Evolutionary conservation across 2,797 vertebrate species (phyloP).

Genomic region (Malacoctenus gilli): DNA sequence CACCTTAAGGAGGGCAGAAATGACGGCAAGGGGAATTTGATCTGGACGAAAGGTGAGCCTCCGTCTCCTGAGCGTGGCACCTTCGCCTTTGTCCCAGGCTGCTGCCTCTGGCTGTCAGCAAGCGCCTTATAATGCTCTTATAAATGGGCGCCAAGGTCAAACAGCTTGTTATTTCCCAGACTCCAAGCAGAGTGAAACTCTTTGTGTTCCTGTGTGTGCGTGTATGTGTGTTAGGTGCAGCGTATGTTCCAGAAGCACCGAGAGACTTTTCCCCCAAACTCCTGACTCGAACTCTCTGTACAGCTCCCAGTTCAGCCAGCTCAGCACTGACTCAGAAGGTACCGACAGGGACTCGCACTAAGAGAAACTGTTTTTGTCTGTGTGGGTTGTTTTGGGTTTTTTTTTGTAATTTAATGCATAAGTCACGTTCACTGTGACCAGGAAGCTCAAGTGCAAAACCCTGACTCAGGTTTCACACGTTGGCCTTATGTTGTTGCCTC

Average conservation of each 20-base stretch:
- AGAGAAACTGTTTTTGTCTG: neutral
- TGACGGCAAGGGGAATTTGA: slow-evolving; percentile 61
- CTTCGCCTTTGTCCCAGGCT: slow-evolving; percentile 33
- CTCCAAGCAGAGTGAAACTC: slow-evolving; percentile 1
- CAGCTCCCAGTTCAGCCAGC: slow-evolving; percentile 72
- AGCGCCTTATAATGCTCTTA: slow-evolving; percentile 15
- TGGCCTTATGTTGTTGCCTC: too few relatives aligned
- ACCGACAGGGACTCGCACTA: too few relatives aligned
- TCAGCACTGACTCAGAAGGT: slow-evolving; percentile 74
- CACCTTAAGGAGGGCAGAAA: slow-evolving; percentile 56
- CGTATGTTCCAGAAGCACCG: slow-evolving; percentile 84
- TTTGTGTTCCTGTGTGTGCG: slow-evolving; percentile 30
- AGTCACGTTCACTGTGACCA: too few relatives aligned
- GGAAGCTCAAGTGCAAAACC: too few relatives aligned
- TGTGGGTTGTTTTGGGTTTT: too few relatives aligned
- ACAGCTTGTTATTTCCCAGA: slow-evolving; percentile 25
- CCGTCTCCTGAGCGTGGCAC: slow-evolving; percentile 11
- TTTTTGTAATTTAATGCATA: too few relatives aligned
- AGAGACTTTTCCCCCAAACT: slow-evolving; percentile 72
- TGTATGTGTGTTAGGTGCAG: slow-evolving; percentile 81
- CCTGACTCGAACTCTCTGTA: slow-evolving; percentile 72
- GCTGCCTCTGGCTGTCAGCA: slow-evolving; percentile 13
- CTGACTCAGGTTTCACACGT: too few relatives aligned
- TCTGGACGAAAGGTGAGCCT: slow-evolving; percentile 68
- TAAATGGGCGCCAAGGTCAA: slow-evolving; percentile 28